Evolutionary conservation across 2,888 invertebrate species (phyloP).

Genomic region (Odontothrips loti): DNA sequence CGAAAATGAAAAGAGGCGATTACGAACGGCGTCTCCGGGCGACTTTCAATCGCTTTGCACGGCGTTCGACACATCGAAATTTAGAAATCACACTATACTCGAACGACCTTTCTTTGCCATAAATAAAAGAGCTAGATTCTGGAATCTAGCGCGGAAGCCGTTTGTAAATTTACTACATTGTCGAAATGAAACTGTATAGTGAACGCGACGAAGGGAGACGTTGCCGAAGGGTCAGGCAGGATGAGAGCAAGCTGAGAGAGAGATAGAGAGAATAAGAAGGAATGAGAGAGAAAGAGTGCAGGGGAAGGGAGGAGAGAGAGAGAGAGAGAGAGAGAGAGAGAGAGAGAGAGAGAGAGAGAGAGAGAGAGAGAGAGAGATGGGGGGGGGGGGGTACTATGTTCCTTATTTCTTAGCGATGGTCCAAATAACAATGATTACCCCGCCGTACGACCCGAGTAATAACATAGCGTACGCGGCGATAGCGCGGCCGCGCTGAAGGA

Average conservation of each 20-base stretch:
- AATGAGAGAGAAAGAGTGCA: conserved; percentile 40
- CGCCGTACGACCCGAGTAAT: conserved; percentile 8
- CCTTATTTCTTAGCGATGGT: conserved; percentile 24
- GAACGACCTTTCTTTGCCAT: no score
- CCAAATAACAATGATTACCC: conserved; percentile 23
- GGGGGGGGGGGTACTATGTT: background rate
- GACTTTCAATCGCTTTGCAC: no score
- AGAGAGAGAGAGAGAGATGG: conserved; percentile 29
- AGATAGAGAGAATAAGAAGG: conserved; percentile 20
- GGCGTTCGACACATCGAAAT: no score
- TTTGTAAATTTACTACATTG: no score
- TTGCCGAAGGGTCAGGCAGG: conserved; percentile 1
- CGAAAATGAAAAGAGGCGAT: conserved; percentile 31
- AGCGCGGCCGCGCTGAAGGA: background rate
- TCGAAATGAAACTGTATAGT: no score
- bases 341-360: conserved; percentile 30
- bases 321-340: conserved; percentile 28
- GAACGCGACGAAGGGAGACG: no score
- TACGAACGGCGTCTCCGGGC: conserved; percentile 34
- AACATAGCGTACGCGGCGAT: background rate
- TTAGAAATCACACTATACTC: no score
- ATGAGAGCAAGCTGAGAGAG: conserved; percentile 34
- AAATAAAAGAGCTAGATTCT: no score
- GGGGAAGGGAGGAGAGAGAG: conserved; percentile 33
- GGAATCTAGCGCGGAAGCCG: no score